phyloP scores from a whole-genome alignment of 2,888 invertebrate genomes.

The Griposia aprilina region DNA sequence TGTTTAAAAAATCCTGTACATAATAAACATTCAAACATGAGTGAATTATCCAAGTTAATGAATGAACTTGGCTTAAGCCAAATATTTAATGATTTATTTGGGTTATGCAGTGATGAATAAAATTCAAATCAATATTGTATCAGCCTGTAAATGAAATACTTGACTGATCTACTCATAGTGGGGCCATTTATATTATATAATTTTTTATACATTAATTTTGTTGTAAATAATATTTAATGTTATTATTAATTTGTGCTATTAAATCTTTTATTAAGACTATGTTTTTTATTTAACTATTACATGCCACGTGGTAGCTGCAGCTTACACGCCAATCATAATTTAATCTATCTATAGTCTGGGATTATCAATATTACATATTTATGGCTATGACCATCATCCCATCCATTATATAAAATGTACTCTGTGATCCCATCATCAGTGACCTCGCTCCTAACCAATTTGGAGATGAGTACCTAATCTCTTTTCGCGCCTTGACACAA shows the following conservation, averaged over 20 bases:
- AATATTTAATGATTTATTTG: constrained; percentile 95
- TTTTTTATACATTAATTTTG: background rate
- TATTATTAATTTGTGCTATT: constrained; percentile 6
- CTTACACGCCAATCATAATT: background rate
- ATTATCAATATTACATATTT: background rate
- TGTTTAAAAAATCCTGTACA: constrained; percentile 87
- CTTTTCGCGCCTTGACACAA: background rate
- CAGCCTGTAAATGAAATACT: constrained; percentile 28
- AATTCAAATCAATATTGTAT: constrained; percentile 7
- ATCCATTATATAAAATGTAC: too few relatives aligned
- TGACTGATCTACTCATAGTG: background rate
- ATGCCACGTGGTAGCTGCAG: background rate
- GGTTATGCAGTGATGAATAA: constrained; percentile 82
- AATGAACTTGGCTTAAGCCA: constrained; percentile 92
- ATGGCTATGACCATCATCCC: background rate
- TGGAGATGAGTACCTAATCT: background rate
- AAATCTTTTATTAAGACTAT: background rate
- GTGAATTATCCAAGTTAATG: constrained; percentile 94
- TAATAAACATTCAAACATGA: constrained; percentile 94
- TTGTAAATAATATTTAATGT: constrained; percentile 1
- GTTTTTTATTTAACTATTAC: background rate
- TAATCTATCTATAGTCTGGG: background rate
- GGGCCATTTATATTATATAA: constrained; percentile 22
- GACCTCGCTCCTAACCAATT: background rate
- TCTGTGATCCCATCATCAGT: background rate